Percentiles rank a stretch among this genome's conserved stretches.
phyloP scores from a whole-genome alignment of 2,797 vertebrate species.

The Nannoperca australis region DNA sequence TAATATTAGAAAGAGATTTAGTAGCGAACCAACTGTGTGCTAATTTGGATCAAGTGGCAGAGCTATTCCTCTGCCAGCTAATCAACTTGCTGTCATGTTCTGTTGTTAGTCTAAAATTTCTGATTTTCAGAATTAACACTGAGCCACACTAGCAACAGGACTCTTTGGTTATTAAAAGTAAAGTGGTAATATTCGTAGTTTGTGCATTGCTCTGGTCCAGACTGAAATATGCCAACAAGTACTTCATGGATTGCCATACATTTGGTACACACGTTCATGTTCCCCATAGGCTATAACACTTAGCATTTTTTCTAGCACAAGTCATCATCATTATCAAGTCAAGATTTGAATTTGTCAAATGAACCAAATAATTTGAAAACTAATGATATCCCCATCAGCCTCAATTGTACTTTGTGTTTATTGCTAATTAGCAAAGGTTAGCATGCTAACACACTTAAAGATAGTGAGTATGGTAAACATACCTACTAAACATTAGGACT shows the following conservation, averaged over 20 bases:
- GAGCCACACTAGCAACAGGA: background rate
- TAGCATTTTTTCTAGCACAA: background rate
- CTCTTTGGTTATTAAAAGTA: background rate
- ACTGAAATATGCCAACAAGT: background rate
- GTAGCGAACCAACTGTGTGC: slow-evolving; percentile 41
- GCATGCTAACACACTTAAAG: background rate
- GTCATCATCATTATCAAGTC: background rate
- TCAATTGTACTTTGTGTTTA: background rate
- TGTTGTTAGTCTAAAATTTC: background rate
- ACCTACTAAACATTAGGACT: background rate
- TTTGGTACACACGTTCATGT: background rate
- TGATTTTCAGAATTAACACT: slow-evolving; percentile 4
- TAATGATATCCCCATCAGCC: background rate
- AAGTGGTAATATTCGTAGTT: background rate
- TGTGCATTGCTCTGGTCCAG: background rate
- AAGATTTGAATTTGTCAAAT: background rate
- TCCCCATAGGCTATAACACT: background rate
- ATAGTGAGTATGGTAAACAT: background rate
- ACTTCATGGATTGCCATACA: background rate
- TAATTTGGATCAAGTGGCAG: slow-evolving; percentile 44
- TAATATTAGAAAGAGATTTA: slow-evolving; percentile 45
- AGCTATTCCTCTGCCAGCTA: slow-evolving; percentile 26
- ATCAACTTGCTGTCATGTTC: slow-evolving; percentile 38
- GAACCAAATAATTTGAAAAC: background rate
- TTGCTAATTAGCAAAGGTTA: background rate